Base-by-base conservation (phyloP, 2,113 vertebrate genomes). In the Lasiurus borealis region DNA sequence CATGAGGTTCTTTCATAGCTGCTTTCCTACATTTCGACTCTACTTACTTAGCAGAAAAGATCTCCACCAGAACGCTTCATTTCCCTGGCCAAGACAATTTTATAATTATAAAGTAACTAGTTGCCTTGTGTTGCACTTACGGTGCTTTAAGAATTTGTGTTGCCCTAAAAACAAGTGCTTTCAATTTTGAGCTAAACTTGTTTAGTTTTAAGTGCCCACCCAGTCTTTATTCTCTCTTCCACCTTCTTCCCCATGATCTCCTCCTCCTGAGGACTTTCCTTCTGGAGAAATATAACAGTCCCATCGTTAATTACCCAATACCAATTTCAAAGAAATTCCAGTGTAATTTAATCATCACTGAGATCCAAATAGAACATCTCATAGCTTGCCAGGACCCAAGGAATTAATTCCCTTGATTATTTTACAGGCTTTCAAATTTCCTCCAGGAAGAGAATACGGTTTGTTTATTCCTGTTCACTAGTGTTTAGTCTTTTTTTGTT, bases 1-100 rank as follows among this genome's bases (percentile, higher is more conserved):
- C 95, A 95, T 97, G 88, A 96, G 76, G 31, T 94, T 48, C 90
- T 97, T 98, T 98, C 97, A 97, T 96, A 90, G 85, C 95, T 97
- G 97, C 90, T 86, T 97, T 95, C 95, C 92, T 97, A 40, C 86
- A 97, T 95, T 98, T 88, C 93, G 95, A 97, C 94, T 97, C 68
- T 93, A 94, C 77, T 93, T 93, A 97, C 98, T 95, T 80, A 97
- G 96, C 93, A 80, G 80, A 98, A 95, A 96, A 96, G 88, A 96
- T 97, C 34, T 88, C 94, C 94, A 54, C 96, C 82, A 98, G 21
- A 98, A 93, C 73, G 93, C 85, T 97, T 95, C 95, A 97, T 97
- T 98, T 98, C 95, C 97, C 91, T 44, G 27, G 90, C 80, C 95
- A 98, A 97, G 96, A n/a, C 1, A 59, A 95, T 94, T 96, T 97